Evolutionary conservation across 2,113 vertebrate species (phyloP).

Genomic region (Gopherus evgoodei): DNA sequence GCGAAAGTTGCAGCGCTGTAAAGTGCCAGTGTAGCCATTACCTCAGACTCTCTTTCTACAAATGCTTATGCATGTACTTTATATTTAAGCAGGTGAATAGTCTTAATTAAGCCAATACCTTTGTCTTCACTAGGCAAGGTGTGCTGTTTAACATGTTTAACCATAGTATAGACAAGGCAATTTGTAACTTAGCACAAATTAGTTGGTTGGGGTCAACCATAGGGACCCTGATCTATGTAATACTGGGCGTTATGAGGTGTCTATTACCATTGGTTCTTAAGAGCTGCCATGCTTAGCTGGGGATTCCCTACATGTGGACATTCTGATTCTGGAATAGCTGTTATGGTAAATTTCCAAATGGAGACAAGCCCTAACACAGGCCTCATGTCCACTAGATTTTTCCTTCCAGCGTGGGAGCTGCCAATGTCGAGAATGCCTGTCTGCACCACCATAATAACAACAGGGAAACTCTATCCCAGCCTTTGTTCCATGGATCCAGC

Average conservation of each 20-base stretch:
- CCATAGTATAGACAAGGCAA: background rate
- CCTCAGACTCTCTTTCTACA: background rate
- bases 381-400: background rate
- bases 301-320: background rate
- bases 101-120: background rate
- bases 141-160: background rate
- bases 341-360: background rate
- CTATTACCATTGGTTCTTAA: background rate
- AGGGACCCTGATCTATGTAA: background rate
- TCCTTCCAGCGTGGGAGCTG: background rate
- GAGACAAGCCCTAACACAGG: background rate
- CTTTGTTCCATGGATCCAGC: accelerated
- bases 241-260: background rate
- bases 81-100: background rate
- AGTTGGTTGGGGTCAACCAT: background rate
- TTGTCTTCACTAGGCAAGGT: background rate
- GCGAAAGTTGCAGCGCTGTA: too few species aligned
- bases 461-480: accelerated
- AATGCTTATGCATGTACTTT: background rate
- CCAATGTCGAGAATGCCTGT: background rate
- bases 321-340: background rate
- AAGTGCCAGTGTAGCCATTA: too few species aligned
- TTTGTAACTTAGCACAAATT: background rate
- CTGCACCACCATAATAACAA: accelerated
- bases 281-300: accelerated